Conservation (phyloP, 2,797 vertebrate genomes). For the Trachurus trachurus region DNA sequence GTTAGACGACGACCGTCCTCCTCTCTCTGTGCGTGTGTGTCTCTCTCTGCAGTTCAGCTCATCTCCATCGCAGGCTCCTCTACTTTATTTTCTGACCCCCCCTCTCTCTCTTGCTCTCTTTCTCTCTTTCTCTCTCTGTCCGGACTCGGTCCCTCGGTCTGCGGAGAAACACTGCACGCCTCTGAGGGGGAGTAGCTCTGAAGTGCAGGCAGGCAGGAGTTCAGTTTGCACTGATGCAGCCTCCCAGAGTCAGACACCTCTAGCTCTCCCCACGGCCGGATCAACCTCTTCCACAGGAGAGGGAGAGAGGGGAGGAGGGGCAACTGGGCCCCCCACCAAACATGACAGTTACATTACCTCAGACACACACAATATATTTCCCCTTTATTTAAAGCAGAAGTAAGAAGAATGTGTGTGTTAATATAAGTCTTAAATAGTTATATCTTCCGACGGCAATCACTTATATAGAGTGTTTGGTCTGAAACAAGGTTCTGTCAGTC, state of each 20-base stretch:
- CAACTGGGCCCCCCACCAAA: neutral
- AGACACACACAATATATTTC: neutral
- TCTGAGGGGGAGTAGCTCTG: slow-evolving; percentile 64
- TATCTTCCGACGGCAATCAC: too few relatives aligned
- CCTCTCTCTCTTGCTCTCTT: slow-evolving; percentile 3
- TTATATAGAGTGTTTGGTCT: too few relatives aligned
- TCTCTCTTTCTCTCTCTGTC: slow-evolving; percentile 10
- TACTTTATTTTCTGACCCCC: neutral
- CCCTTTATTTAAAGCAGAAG: too few relatives aligned
- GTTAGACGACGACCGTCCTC: slow-evolving; percentile 20
- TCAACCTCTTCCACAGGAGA: neutral
- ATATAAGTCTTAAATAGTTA: too few relatives aligned
- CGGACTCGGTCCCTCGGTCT: slow-evolving; percentile 36
- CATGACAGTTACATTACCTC: neutral
- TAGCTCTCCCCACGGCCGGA: slow-evolving; percentile 18
- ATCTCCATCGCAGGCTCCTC: slow-evolving; percentile 59
- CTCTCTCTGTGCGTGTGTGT: neutral
- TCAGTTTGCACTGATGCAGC: slow-evolving; percentile 71
- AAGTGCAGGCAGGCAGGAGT: slow-evolving; percentile 67
- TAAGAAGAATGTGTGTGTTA: too few relatives aligned
- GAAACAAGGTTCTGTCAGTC: too few relatives aligned
- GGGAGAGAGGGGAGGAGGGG: neutral
- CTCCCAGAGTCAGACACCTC: slow-evolving; percentile 31
- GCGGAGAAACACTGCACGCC: slow-evolving; percentile 45
- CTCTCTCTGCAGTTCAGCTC: slow-evolving; percentile 48